Evolutionary conservation across 2,888 invertebrate genomes (phyloP).

Genomic region (Papilio elwesi): DNA sequence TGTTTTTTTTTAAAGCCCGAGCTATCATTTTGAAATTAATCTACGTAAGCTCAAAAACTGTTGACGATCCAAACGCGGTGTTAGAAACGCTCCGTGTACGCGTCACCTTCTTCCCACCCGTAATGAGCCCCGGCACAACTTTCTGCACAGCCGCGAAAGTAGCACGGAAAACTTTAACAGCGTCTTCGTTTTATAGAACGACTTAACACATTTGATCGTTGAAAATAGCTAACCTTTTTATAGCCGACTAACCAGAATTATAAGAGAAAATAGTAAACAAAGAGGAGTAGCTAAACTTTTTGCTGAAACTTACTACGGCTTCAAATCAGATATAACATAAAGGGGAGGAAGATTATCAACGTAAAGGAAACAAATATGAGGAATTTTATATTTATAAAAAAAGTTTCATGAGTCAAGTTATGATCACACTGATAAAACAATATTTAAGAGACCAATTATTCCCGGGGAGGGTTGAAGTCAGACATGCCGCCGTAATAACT

Average conservation of each 20-base stretch:
- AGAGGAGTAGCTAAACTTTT: background rate
- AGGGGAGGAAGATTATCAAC: too few species aligned
- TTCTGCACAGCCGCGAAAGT: constrained; percentile 80
- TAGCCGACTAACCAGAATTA: too few species aligned
- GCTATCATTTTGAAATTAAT: background rate
- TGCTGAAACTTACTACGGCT: too few species aligned
- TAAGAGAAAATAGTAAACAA: background rate
- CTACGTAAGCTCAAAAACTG: background rate
- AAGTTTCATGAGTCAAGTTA: too few species aligned
- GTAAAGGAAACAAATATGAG: too few species aligned
- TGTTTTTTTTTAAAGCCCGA: background rate
- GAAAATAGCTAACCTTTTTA: constrained; percentile 25
- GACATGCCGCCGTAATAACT: too few species aligned
- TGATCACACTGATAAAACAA: too few species aligned
- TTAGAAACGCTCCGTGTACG: constrained; percentile 50
- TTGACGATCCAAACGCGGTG: constrained; percentile 36
- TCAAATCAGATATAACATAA: too few species aligned
- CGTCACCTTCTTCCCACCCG: constrained; percentile 50
- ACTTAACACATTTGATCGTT: constrained; percentile 36
- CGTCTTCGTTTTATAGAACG: constrained; percentile 69
- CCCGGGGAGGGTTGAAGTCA: too few species aligned
- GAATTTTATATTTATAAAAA: too few species aligned
- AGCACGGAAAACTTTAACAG: constrained; percentile 85
- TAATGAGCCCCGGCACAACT: constrained; percentile 81
- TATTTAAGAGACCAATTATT: too few species aligned